Base-by-base conservation (phyloP, 1,140 invertebrate species). In the Papilio aristodemus region DNA sequence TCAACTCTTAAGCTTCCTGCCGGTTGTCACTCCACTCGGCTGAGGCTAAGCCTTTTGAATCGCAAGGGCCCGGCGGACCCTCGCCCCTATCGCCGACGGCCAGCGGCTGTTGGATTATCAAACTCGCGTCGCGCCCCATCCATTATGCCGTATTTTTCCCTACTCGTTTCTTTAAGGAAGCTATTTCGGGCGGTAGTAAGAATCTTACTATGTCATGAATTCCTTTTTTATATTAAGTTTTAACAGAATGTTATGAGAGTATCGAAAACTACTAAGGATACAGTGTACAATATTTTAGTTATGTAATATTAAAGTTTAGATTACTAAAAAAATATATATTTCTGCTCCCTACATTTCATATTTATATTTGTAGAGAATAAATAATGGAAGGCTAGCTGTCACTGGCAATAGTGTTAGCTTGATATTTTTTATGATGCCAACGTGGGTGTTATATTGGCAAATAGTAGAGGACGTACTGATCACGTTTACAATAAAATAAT, bases 41-140 rank as follows among this genome's bases (percentile, higher is more conserved):
- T 68, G 74, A 66, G 71, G 67, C 57, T 81, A 82, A 81, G 76
- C 69, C 57, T 73, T 78, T 74, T 69, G 73, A 73, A 79, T 77
- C 46, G 73, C 73, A 76, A 81, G 76, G 72, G 72, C 64, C 54
- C 69, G 69, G 67, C 68, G 67, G 67, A 77, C 83, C 83, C 77
- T 82, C 70, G 69, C 67, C 74, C 71, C 78, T 85, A 85, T 83
- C 81, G 79, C 74, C 76, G 78, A 78, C 77, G 71, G 75, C 72
- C 75, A 77, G 74, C 75, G 76, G 79, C 71, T 76, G 70, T 64
- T 68, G 81, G 81, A 83, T 85, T 83, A 83, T 83, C 75, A 83
- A 85, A 85, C 77, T 81, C 73, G 73, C 79, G 78, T 78, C 76
- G 66, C 70, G 67, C 71, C 57, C 70, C 62, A 69, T 70, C 57